phyloP scores from a whole-genome alignment of 2,888 invertebrate species.

The Acanthococcus lagerstroemiae region DNA sequence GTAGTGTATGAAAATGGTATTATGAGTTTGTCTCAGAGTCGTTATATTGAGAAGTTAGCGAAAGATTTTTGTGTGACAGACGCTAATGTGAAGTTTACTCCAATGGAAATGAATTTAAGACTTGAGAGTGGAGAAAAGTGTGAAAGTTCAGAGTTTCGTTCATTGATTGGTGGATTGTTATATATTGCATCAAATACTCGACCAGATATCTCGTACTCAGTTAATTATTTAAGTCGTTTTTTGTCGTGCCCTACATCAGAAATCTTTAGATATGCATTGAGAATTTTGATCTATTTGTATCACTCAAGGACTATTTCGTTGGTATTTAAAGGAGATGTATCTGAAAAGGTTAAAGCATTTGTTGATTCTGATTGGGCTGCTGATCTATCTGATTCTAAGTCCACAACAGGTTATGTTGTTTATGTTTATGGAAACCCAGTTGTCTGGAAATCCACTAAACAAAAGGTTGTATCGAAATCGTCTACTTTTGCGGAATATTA shows the following conservation, averaged over 20 bases:
- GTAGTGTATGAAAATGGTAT: neutral
- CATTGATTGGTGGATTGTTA: neutral
- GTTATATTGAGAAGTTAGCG: constrained; percentile 1
- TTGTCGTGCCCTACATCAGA: neutral
- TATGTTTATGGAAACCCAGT: neutral
- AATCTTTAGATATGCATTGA: neutral
- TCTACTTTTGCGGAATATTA: neutral
- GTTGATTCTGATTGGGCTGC: constrained; percentile 7
- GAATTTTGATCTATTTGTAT: constrained; percentile 4
- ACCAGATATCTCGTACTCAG: neutral
- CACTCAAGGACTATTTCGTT: neutral
- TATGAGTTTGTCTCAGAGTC: neutral
- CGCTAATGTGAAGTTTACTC: neutral
- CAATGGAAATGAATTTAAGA: neutral
- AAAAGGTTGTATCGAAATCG: neutral
- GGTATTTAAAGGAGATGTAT: neutral
- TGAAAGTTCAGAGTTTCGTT: neutral
- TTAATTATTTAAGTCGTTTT: constrained; percentile 8
- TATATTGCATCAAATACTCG: constrained; percentile 1
- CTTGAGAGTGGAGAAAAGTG: neutral
- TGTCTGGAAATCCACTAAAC: neutral
- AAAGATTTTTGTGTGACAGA: neutral
- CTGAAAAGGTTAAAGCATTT: neutral
- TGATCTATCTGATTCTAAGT: neutral
- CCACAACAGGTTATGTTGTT: constrained; percentile 1